Evolutionary conservation across 2,888 invertebrate species (phyloP).

Genomic region (Pollenia labialis): DNA sequence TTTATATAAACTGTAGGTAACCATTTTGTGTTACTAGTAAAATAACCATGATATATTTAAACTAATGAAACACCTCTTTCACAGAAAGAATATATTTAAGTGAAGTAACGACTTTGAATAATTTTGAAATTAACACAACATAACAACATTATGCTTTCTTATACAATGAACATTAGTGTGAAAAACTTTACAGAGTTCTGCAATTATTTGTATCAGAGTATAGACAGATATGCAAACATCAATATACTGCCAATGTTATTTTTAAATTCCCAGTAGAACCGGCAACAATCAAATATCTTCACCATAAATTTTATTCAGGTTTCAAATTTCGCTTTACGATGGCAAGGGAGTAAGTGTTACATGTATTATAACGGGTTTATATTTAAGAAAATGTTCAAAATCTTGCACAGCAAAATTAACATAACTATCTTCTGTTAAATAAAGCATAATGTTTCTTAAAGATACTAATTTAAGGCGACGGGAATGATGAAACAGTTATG

Average conservation of each 20-base stretch:
- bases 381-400: conserved; percentile 44
- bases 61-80: conserved; percentile 1
- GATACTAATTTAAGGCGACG: neutral
- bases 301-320: neutral
- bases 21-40: too few species aligned
- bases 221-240: neutral
- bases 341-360: neutral
- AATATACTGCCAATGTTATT: conserved; percentile 1
- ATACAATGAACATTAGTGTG: neutral
- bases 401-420: conserved; percentile 56
- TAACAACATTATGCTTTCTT: neutral
- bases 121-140: neutral
- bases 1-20: neutral
- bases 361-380: neutral
- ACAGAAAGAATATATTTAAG: neutral
- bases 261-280: neutral
- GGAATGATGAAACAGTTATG: neutral
- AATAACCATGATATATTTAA: neutral
- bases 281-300: neutral
- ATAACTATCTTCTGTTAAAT: conserved; percentile 55
- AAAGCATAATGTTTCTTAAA: conserved; percentile 38
- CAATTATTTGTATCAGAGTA: neutral
- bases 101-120: neutral
- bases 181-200: neutral
- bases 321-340: neutral